Evolutionary conservation across 2,797 vertebrate species (phyloP).

Genomic region (Valencia hispanica): DNA sequence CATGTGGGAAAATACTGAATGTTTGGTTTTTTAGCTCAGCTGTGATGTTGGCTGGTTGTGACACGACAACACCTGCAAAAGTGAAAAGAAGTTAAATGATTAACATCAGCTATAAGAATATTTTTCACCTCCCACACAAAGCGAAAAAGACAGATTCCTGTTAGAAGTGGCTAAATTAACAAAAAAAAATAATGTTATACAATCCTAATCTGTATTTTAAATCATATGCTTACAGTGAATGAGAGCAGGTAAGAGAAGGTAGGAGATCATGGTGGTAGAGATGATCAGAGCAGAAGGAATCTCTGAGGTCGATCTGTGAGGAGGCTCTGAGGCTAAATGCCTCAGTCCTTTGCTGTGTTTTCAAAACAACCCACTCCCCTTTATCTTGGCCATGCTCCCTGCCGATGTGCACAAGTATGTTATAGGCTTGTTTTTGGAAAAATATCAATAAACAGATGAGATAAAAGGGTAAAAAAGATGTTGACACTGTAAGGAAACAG

Average conservation of each 20-base stretch:
- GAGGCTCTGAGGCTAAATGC: conserved; percentile 3
- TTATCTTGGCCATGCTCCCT: conserved; percentile 33
- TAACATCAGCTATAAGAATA: background rate
- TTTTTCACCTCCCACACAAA: background rate
- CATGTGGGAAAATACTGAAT: background rate
- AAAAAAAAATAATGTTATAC: background rate
- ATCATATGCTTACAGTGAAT: conserved; percentile 35
- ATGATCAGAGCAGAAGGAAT: background rate
- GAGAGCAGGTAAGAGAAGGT: conserved; percentile 36
- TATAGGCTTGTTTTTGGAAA: background rate
- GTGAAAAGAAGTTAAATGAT: background rate
- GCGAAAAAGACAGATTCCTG: background rate
- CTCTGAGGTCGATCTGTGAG: conserved; percentile 7
- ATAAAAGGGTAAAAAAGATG: background rate
- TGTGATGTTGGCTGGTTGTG: conserved; percentile 30
- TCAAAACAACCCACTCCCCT: conserved; percentile 52
- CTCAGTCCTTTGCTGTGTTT: conserved; percentile 18
- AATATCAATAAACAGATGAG: background rate
- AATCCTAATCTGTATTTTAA: background rate
- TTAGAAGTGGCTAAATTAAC: conserved; percentile 36
- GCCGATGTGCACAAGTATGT: background rate
- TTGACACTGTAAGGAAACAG: background rate
- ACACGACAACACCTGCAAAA: conserved; percentile 35
- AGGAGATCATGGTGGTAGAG: conserved; percentile 44
- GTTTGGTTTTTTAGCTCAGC: conserved; percentile 29